These are phyloP conservation scores for Passerina amoena DNA, from an alignment of 2,113 vertebrate species.

Conservation along the genomic window DNA sequence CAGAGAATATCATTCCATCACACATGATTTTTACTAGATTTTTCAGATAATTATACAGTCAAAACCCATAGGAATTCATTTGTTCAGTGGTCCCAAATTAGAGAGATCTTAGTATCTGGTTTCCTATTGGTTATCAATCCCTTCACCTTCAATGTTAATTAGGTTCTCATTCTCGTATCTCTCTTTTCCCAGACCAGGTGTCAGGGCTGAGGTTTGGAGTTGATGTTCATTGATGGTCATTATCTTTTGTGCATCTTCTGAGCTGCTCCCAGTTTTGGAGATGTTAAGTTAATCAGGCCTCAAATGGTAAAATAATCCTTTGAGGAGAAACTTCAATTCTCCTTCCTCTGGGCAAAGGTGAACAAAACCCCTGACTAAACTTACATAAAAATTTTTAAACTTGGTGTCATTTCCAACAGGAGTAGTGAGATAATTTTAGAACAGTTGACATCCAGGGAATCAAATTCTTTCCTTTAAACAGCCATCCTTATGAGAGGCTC, in stretches of 20 bases:
- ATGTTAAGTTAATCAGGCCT: neutral
- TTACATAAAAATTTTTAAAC: neutral
- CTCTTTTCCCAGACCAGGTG: neutral
- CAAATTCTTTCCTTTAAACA: neutral
- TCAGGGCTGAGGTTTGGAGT: neutral
- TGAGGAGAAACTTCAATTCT: neutral
- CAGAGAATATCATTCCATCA: neutral
- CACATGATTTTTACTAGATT: neutral
- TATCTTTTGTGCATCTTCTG: neutral
- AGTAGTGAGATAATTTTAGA: neutral
- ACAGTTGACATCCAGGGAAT: neutral
- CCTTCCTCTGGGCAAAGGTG: neutral
- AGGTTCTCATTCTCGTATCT: neutral
- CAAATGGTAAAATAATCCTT: neutral
- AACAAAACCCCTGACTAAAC: neutral
- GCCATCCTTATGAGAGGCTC: rapidly evolving
- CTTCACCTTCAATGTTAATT: rapidly evolving
- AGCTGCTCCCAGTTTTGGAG: neutral
- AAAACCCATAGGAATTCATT: neutral
- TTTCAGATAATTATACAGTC: neutral
- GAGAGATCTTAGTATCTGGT: neutral
- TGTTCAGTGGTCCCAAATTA: neutral
- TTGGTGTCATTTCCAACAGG: neutral
- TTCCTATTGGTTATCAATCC: neutral
- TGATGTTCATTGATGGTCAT: neutral